Percentiles rank a stretch among this genome's conserved stretches.
These are phyloP conservation scores for Morpho achilles DNA, from an alignment of 2,888 invertebrate genomes.

Conservation along the genomic window DNA sequence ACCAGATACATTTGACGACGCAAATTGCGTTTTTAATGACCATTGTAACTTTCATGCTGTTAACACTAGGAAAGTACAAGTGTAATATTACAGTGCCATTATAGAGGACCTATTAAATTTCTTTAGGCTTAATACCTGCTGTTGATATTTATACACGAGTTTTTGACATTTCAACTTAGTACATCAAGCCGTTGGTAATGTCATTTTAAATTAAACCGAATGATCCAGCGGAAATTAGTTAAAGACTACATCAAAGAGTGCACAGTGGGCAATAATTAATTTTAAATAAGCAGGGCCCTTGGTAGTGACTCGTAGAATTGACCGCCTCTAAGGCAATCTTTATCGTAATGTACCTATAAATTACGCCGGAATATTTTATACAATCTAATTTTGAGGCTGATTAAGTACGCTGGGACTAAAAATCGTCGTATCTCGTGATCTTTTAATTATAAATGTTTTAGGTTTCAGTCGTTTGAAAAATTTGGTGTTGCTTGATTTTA, in stretches of 20 bases:
- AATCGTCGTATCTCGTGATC: too few species aligned
- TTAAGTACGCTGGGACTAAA: neutral
- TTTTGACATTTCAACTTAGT: constrained; percentile 8
- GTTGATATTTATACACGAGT: neutral
- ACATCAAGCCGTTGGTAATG: constrained; percentile 17
- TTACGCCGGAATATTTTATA: constrained; percentile 35
- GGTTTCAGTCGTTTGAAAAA: too few species aligned
- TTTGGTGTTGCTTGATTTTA: too few species aligned
- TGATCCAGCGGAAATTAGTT: constrained; percentile 43
- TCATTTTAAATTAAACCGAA: constrained; percentile 38
- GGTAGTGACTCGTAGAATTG: constrained; percentile 31
- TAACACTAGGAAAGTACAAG: constrained; percentile 6
- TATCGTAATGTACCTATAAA: constrained; percentile 36
- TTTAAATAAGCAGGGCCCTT: constrained; percentile 29
- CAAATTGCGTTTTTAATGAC: constrained; percentile 10
- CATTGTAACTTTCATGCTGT: constrained; percentile 10
- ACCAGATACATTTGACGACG: constrained; percentile 8
- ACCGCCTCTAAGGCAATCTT: constrained; percentile 29
- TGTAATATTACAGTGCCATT: too few species aligned
- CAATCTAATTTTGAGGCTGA: constrained; percentile 30
- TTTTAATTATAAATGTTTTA: too few species aligned
- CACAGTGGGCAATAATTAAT: constrained; percentile 37
- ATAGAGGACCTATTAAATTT: too few species aligned
- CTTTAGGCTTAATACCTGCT: too few species aligned
- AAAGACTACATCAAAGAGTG: constrained; percentile 31